phyloP scores from a whole-genome alignment of 53 echinoderm and acorn worm genomes.

The Echinarachnius parma region DNA sequence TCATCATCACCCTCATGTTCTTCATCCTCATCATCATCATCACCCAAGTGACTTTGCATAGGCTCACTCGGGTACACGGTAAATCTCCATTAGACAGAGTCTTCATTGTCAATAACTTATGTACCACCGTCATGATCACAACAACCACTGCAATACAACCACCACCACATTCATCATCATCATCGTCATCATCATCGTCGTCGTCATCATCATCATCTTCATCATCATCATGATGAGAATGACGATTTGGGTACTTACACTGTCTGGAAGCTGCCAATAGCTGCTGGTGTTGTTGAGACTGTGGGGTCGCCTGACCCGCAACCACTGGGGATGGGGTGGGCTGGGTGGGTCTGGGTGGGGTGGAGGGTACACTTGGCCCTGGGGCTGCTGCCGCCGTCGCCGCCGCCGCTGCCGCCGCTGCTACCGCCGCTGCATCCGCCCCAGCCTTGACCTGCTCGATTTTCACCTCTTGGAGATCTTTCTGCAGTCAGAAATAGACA shows the following conservation, averaged over 20 bases:
- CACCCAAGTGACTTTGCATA: too few species aligned
- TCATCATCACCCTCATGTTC: too few species aligned
- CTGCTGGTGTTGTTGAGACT: background rate
- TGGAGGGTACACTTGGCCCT: conserved; percentile 22
- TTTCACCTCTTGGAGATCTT: conserved; percentile 65
- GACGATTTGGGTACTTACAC: conserved; percentile 11
- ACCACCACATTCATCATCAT: too few species aligned
- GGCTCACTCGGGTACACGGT: too few species aligned
- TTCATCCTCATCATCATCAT: background rate
- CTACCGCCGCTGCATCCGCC: conserved; percentile 22
- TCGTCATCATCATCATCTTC: too few species aligned
- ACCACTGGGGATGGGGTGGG: conserved; percentile 35
- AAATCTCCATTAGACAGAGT: too few species aligned
- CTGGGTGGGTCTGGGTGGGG: conserved; percentile 13
- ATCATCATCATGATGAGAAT: too few species aligned
- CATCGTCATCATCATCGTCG: too few species aligned
- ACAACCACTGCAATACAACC: too few species aligned
- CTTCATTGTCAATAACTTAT: too few species aligned
- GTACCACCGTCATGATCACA: too few species aligned
- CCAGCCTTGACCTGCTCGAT: conserved; percentile 30
- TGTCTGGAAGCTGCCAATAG: conserved; percentile 18
- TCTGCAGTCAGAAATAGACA: conserved; percentile 8
- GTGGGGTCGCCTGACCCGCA: conserved; percentile 18
- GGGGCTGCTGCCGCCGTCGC: background rate
- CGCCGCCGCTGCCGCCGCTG: conserved; percentile 11